phyloP scores from a whole-genome alignment of 2,113 vertebrate genomes.

The Scomber japonicus region DNA sequence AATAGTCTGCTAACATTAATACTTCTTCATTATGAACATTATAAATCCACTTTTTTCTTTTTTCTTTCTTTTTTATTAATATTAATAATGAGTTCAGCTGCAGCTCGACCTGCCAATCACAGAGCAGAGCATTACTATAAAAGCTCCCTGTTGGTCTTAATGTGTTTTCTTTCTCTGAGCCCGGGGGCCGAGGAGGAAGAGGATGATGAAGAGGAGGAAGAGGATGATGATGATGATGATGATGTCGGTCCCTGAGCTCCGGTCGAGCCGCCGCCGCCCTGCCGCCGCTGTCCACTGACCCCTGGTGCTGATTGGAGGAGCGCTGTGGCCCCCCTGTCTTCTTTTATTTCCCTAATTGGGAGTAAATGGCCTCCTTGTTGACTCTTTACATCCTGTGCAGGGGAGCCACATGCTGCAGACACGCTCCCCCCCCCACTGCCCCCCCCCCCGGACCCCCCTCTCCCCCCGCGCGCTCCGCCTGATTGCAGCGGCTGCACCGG shows the following conservation, averaged over 20 bases:
- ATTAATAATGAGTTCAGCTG: no score
- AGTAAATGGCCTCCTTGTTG: constrained; percentile 72
- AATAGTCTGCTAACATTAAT: no score
- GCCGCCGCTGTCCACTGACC: constrained; percentile 90
- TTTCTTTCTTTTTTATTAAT: no score
- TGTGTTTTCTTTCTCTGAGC: constrained; percentile 16
- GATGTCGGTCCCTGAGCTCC: background rate
- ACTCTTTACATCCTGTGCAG: constrained; percentile 66
- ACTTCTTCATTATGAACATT: no score
- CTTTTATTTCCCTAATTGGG: constrained; percentile 87
- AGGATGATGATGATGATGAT: constrained; percentile 22
- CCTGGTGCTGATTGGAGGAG: constrained; percentile 91
- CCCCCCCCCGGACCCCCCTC: no score
- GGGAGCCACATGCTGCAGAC: constrained; percentile 55
- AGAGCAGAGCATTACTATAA: background rate
- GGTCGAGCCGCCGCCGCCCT: constrained; percentile 6
- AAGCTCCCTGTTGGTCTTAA: background rate
- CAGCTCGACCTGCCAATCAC: constrained; percentile 10
- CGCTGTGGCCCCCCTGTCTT: constrained; percentile 85
- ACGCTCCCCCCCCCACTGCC: background rate
- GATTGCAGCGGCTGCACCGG: constrained; percentile 48
- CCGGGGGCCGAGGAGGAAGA: background rate
- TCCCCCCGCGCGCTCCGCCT: constrained; percentile 1
- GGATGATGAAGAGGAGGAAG: constrained; percentile 14
- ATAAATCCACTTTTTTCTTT: no score